A percentile compares a stretch with the other conserved stretches of the same genome.
phyloP scores from a whole-genome alignment of 2,888 invertebrate species.

The Palloptera scutellata region DNA sequence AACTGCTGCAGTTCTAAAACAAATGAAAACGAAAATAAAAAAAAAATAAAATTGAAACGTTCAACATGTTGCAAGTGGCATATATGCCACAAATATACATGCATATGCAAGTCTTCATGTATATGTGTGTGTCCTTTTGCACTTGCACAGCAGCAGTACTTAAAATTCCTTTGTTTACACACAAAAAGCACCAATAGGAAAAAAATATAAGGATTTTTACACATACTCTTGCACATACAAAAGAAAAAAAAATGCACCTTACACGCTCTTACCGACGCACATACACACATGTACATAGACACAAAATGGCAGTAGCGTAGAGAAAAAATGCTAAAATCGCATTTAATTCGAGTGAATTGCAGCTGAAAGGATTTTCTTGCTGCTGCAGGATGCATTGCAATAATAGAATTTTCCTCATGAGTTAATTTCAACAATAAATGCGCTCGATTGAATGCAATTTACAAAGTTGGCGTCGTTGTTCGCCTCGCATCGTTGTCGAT shows the following conservation, averaged over 20 bases:
- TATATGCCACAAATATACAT: constrained; percentile 16
- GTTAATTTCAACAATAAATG: constrained; percentile 63
- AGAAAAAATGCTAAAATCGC: constrained; percentile 25
- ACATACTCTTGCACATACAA: neutral
- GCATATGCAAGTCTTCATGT: neutral
- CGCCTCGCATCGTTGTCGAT: constrained; percentile 25
- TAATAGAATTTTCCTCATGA: constrained; percentile 65
- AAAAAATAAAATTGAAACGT: neutral
- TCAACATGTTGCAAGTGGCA: constrained; percentile 47
- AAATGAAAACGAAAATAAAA: neutral
- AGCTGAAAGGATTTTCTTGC: constrained; percentile 26
- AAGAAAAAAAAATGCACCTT: constrained; percentile 11
- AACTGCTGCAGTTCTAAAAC: too few species aligned
- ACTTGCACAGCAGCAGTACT: neutral
- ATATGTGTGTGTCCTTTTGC: neutral
- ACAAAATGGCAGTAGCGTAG: neutral
- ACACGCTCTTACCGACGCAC: neutral
- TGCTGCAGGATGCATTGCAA: constrained; percentile 40
- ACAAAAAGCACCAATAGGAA: too few species aligned
- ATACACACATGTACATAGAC: neutral
- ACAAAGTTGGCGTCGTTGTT: constrained; percentile 25
- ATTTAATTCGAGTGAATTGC: constrained; percentile 27
- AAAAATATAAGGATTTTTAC: too few species aligned
- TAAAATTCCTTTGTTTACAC: neutral
- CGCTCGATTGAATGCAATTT: constrained; percentile 61